Percentiles rank a stretch among this genome's conserved stretches.
phyloP scores from a whole-genome alignment of 2,797 vertebrate genomes.

The Monodelphis domestica region DNA sequence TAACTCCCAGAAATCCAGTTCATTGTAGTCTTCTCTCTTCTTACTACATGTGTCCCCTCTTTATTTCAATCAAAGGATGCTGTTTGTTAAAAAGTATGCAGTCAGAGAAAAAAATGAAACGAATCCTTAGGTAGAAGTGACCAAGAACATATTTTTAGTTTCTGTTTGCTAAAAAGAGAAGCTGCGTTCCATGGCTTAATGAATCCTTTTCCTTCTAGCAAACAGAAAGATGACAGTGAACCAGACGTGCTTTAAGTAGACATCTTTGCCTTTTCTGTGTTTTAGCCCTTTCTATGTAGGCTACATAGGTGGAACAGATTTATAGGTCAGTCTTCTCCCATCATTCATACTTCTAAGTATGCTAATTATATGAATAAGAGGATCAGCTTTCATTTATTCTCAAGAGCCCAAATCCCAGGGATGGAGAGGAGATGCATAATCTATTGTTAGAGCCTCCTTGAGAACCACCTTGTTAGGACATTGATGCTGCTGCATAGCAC shows the following conservation, averaged over 20 bases:
- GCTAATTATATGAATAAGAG: constrained; percentile 5
- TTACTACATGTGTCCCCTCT: neutral
- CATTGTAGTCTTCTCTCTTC: constrained; percentile 39
- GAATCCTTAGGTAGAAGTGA: constrained; percentile 6
- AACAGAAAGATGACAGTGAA: constrained; percentile 23
- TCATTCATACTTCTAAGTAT: constrained; percentile 13
- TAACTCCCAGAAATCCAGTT: constrained; percentile 57
- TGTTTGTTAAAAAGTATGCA: constrained; percentile 38
- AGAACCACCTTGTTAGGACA: neutral
- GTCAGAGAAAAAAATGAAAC: constrained; percentile 14
- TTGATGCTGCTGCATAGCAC: neutral
- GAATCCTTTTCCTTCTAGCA: neutral
- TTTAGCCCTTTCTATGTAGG: neutral
- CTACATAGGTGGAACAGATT: neutral
- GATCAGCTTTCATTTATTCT: constrained; percentile 11
- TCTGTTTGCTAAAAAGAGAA: constrained; percentile 6
- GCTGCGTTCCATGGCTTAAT: neutral
- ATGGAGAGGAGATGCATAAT: neutral
- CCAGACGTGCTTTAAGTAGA: neutral
- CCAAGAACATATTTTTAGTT: constrained; percentile 6
- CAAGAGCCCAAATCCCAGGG: neutral
- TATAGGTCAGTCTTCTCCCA: neutral
- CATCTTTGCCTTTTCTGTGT: neutral
- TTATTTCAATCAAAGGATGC: constrained; percentile 35
- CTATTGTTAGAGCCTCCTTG: constrained; percentile 17